phyloP scores from a whole-genome alignment of 2,888 invertebrate genomes.

The Pollenia labialis region DNA sequence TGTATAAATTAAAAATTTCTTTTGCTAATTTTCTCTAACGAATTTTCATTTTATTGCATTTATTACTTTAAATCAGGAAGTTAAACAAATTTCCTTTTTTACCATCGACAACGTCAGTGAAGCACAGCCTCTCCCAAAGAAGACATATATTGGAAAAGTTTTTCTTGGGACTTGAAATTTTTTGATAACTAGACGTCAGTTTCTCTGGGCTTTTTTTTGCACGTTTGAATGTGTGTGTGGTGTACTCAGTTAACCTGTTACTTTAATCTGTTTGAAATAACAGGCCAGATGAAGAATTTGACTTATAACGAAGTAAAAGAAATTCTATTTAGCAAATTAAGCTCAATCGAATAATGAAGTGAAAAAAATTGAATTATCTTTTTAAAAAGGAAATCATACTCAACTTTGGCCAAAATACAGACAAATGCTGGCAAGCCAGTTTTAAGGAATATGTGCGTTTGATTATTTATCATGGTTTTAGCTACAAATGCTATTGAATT shows the following conservation, averaged over 20 bases:
- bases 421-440: too few relatives aligned
- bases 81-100: slow-evolving; percentile 80
- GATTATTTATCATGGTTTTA: too few relatives aligned
- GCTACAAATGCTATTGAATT: too few relatives aligned
- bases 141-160: slow-evolving; percentile 22
- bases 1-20: slow-evolving; percentile 5
- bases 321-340: not conserved
- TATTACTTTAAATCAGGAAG: slow-evolving; percentile 81
- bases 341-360: not conserved
- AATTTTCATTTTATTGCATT: slow-evolving; percentile 74
- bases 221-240: not conserved
- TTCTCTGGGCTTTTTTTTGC: not conserved
- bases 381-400: too few relatives aligned
- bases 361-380: too few relatives aligned
- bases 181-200: slow-evolving; percentile 19
- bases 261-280: slow-evolving; percentile 12
- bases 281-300: not conserved
- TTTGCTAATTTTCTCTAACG: not conserved
- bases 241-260: slow-evolving; percentile 51
- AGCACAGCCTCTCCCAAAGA: not conserved
- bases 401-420: too few relatives aligned
- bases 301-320: slow-evolving; percentile 17
- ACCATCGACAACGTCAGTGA: slow-evolving; percentile 13
- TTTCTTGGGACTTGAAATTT: slow-evolving; percentile 3
- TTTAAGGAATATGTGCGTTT: too few relatives aligned